Conservation (phyloP, 2,888 invertebrate genomes). For the Micoletzkya japonica region DNA sequence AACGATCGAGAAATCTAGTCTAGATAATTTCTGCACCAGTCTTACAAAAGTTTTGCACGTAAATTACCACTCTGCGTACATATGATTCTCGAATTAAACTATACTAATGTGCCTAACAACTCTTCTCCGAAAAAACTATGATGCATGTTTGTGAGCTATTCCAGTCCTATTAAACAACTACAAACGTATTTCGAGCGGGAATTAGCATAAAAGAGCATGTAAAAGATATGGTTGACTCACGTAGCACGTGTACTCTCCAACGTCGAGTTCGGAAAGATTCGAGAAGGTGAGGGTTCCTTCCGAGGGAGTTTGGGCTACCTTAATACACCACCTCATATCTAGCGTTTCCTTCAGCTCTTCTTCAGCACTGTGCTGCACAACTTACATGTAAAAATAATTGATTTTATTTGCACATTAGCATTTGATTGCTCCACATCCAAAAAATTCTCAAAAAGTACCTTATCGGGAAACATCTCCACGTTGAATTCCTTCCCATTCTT, state of each 20-base stretch:
- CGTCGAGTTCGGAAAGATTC: conserved; percentile 51
- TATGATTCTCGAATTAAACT: too few species aligned
- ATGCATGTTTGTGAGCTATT: not conserved
- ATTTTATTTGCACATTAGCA: not conserved
- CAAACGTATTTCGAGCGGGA: not conserved
- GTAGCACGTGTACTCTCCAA: conserved; percentile 68
- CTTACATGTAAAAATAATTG: too few species aligned
- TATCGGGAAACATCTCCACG: conserved; percentile 71
- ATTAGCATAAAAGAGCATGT: not conserved
- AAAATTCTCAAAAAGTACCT: conserved; percentile 64
- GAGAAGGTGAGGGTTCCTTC: conserved; percentile 51
- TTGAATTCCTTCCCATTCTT: conserved; percentile 94
- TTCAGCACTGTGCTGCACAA: too few species aligned
- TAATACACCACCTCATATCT: too few species aligned
- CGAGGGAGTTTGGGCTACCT: conserved; percentile 72
- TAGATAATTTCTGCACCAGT: too few species aligned
- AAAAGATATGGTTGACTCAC: conserved; percentile 75
- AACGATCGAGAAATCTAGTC: too few species aligned
- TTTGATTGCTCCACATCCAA: not conserved
- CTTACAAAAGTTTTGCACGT: too few species aligned
- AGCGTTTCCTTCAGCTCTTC: too few species aligned
- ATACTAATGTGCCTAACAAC: too few species aligned
- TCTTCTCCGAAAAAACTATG: too few species aligned
- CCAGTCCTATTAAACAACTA: not conserved
- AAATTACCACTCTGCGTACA: too few species aligned